Base-by-base conservation (phyloP, 1,140 invertebrate genomes). In the Belonocnema kinseyi region DNA sequence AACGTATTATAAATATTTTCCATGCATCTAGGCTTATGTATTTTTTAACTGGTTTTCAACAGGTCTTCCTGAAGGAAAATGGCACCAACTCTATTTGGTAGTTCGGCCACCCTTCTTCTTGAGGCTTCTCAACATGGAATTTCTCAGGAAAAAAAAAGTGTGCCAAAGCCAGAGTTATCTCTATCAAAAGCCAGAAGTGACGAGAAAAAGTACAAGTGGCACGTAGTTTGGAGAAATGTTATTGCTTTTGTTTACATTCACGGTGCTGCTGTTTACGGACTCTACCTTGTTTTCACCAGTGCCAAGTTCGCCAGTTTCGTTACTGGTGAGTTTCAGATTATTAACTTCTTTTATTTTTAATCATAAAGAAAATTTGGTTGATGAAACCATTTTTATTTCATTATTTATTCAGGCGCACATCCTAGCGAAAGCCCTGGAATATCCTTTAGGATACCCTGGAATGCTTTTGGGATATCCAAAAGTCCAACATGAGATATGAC, bases 191-290 rank as follows among this genome's bases (percentile, higher is more conserved):
- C 77, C 54, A 78, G 86, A 86, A 85, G 78, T 56, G 73, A 85
- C 72, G 73, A 81, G 17, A 26, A 85, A 12, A 88, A 88, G 46
- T 93, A 93, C 73, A 78, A 86, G 86, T 94, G 93, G 94, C 89
- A 93, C 75, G 94, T 97, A 80, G 94, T 95, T 3, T 96, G 95
- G 94, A 93, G 94, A 87, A 95, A 95, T 83, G 94, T 95, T 2
- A 88, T 95, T 16, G 94, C 93, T 11, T 95, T 95, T 75, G 58
- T 93, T 0, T 95, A 95, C 79, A 87, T 95, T 51, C 95, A 96
- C 85, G 77, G 90, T 7, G 92, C 92, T 5, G 89, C 92, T n/a
- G 8, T 94, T 4, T 95, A 95, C 81, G 94, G 93, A 19, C 74
- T 94, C 0, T 95, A 95, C 81, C 86, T 95, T 46, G 85, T 92